A percentile compares a stretch with the other conserved stretches of the same genome.
Conservation (phyloP, 2,113 vertebrate genomes). For the Phalacrocorax pelagicus region DNA sequence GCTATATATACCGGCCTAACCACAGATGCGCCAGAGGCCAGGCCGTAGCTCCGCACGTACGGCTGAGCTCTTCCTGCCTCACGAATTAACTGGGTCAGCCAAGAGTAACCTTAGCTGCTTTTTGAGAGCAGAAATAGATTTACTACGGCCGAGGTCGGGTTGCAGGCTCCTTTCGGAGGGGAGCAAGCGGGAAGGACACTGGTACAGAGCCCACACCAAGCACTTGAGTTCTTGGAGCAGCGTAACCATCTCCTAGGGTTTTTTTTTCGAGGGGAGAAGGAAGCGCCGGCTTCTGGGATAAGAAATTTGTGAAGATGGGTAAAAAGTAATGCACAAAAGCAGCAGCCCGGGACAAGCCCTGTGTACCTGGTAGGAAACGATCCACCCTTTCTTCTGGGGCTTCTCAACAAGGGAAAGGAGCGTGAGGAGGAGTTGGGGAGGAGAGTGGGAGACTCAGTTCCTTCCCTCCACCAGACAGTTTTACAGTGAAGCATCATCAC, state of each 20-base stretch:
- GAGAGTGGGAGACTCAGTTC: background rate
- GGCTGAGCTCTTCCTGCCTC: background rate
- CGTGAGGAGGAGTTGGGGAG: background rate
- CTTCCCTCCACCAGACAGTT: slow-evolving; percentile 4
- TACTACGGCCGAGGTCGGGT: slow-evolving; percentile 17
- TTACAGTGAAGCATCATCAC: background rate
- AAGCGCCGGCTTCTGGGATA: background rate
- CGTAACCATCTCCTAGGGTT: background rate
- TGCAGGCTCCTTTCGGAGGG: background rate
- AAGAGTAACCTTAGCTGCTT: slow-evolving; percentile 69
- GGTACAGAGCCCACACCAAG: accelerated
- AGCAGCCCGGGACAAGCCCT: background rate
- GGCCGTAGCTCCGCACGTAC: background rate
- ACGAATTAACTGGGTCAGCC: slow-evolving; percentile 67
- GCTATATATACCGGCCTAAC: background rate
- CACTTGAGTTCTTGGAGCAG: accelerated
- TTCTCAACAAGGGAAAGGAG: background rate
- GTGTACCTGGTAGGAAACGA: background rate
- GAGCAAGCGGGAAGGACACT: background rate
- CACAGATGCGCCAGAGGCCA: background rate
- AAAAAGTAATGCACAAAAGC: background rate
- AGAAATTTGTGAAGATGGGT: background rate
- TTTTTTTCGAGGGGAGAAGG: background rate
- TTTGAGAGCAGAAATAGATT: slow-evolving; percentile 66
- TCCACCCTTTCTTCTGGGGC: background rate